Evolutionary conservation across 1,140 invertebrate species (phyloP).

Genomic region (Bombus affinis): DNA sequence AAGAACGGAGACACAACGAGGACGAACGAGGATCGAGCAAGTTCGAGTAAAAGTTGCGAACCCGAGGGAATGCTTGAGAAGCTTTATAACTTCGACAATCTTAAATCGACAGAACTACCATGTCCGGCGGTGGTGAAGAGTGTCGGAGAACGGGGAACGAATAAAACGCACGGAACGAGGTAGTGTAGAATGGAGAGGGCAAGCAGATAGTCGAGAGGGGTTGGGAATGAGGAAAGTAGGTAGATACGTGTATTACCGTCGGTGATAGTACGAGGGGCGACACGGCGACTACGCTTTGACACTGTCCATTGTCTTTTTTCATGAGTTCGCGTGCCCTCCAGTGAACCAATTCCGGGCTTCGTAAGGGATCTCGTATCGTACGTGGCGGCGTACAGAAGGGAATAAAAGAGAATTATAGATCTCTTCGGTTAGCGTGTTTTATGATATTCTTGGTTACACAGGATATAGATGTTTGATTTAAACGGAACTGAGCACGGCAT

Average conservation of each 20-base stretch:
- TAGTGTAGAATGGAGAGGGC: slow-evolving; percentile 3
- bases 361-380: not conserved
- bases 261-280: slow-evolving; percentile 34
- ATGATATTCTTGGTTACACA: not conserved
- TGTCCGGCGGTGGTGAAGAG: slow-evolving; percentile 46
- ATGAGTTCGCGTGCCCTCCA: slow-evolving; percentile 25
- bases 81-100: slow-evolving; percentile 71
- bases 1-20: slow-evolving; percentile 12
- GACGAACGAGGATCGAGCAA: slow-evolving; percentile 39
- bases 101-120: slow-evolving; percentile 69
- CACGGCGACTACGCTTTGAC: slow-evolving; percentile 46
- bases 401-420: not conserved
- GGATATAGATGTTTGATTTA: not conserved
- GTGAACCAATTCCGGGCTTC: slow-evolving; percentile 3
- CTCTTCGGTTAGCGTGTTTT: not conserved
- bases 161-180: slow-evolving; percentile 24
- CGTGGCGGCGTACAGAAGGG: no score
- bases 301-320: slow-evolving; percentile 49
- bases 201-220: slow-evolving; percentile 22
- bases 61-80: slow-evolving; percentile 69
- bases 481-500: not conserved
- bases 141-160: slow-evolving; percentile 22
- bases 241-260: slow-evolving; percentile 43
- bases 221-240: slow-evolving; percentile 52
- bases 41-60: slow-evolving; percentile 62